These are phyloP conservation scores for Drosophila conformis DNA, from an alignment of 2,888 invertebrate genomes.

Conservation along the genomic window DNA sequence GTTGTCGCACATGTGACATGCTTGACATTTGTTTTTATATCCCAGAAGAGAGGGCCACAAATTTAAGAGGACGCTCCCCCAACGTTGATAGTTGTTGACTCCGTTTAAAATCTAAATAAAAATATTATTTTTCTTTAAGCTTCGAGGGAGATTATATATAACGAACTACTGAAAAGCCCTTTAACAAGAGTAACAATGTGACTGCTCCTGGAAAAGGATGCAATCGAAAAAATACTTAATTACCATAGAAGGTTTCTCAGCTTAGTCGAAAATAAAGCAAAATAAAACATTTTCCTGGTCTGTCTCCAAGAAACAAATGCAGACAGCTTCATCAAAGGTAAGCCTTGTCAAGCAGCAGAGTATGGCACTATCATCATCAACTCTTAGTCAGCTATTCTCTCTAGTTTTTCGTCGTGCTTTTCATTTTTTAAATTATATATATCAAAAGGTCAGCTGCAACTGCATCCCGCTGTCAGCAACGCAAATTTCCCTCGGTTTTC, in stretches of 20 bases:
- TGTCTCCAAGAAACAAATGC: no score
- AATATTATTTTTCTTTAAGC: no score
- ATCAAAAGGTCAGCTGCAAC: slow-evolving; percentile 8
- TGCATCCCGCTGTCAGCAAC: slow-evolving; percentile 5
- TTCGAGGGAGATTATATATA: slow-evolving; percentile 4
- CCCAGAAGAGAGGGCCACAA: not conserved
- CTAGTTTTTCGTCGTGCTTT: not conserved
- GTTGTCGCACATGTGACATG: slow-evolving; percentile 31
- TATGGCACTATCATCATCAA: not conserved
- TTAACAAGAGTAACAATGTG: slow-evolving; percentile 85
- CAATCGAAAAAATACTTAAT: not conserved
- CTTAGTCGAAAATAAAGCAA: not conserved
- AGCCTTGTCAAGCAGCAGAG: no score
- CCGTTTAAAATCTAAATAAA: not conserved
- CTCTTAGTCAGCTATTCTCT: no score
- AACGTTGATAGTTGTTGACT: not conserved
- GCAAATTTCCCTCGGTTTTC: not conserved
- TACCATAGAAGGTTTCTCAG: not conserved
- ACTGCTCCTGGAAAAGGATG: slow-evolving; percentile 89
- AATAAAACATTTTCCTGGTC: no score
- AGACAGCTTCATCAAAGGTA: no score
- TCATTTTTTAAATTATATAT: not conserved
- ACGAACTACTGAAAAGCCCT: slow-evolving; percentile 23
- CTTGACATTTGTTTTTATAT: slow-evolving; percentile 4
- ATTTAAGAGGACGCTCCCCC: not conserved